phyloP scores from a whole-genome alignment of 1,140 invertebrate species.

The Drusus annulatus region DNA sequence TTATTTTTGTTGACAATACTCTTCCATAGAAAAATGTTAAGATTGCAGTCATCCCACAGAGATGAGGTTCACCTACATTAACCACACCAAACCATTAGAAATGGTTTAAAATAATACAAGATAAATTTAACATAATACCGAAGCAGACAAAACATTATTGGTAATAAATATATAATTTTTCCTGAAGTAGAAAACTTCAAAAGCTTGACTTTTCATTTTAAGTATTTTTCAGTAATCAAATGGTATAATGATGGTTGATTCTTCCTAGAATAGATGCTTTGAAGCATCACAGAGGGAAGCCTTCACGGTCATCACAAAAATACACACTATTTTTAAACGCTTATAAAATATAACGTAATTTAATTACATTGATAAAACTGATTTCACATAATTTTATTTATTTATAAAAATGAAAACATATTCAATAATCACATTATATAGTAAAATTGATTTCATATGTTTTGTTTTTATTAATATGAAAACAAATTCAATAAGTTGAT shows the following conservation, averaged over 20 bases:
- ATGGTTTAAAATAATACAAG: slow-evolving; percentile 48
- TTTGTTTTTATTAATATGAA: too few relatives aligned
- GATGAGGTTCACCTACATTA: slow-evolving; percentile 45
- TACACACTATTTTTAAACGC: too few relatives aligned
- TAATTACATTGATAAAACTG: not conserved
- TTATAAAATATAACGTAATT: not conserved
- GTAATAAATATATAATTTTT: slow-evolving; percentile 39
- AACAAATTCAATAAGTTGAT: too few relatives aligned
- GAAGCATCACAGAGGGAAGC: too few relatives aligned
- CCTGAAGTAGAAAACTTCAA: slow-evolving; percentile 25
- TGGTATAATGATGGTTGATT: not conserved
- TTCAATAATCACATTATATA: too few relatives aligned
- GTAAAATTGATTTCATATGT: too few relatives aligned
- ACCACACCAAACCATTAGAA: slow-evolving; percentile 50
- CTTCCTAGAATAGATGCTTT: too few relatives aligned
- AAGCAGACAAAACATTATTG: slow-evolving; percentile 32
- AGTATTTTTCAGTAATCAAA: not conserved
- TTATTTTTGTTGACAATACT: slow-evolving; percentile 56
- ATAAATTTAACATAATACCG: slow-evolving; percentile 41
- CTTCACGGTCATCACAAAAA: too few relatives aligned
- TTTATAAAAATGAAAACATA: too few relatives aligned
- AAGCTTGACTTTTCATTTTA: slow-evolving; percentile 14
- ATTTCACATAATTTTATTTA: too few relatives aligned
- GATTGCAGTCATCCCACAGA: slow-evolving; percentile 44
- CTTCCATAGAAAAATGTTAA: slow-evolving; percentile 54